phyloP scores from a whole-genome alignment of 1,140 invertebrate genomes.

The Bombus confusus region DNA sequence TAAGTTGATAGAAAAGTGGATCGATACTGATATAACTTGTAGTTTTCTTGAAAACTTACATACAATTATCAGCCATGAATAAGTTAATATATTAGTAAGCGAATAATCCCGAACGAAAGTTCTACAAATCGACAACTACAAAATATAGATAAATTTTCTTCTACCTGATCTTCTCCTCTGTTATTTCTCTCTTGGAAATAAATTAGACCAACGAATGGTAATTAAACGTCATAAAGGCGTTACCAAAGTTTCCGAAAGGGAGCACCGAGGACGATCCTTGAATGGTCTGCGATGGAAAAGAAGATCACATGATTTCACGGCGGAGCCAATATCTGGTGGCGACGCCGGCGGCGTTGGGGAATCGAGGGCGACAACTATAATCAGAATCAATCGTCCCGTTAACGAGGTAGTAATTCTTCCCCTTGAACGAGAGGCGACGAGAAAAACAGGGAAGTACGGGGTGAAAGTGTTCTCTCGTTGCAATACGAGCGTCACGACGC shows the following conservation, averaged over 20 bases:
- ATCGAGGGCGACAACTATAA: conserved; percentile 41
- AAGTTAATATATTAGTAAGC: too few relatives aligned
- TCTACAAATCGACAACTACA: too few relatives aligned
- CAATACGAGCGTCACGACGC: conserved; percentile 58
- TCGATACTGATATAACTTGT: too few relatives aligned
- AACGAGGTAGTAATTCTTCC: conserved; percentile 65
- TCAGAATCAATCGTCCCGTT: conserved; percentile 60
- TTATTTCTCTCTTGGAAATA: background rate
- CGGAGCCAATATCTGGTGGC: conserved; percentile 25
- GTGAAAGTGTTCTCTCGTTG: conserved; percentile 24
- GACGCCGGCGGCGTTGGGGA: conserved; percentile 9
- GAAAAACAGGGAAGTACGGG: background rate
- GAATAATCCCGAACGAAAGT: too few relatives aligned
- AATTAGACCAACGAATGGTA: background rate
- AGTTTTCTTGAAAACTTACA: too few relatives aligned
- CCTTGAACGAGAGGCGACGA: conserved; percentile 8
- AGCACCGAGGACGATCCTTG: background rate
- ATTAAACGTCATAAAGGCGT: background rate
- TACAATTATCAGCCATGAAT: too few relatives aligned
- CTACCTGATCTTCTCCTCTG: background rate
- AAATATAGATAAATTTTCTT: too few relatives aligned
- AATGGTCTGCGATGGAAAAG: background rate
- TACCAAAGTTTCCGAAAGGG: too few relatives aligned
- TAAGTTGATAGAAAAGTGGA: too few relatives aligned
- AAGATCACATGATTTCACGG: conserved; percentile 27